Evolutionary conservation across 1,140 invertebrate species (phyloP), one percentile per base, ranked within the genome.

Genomic region (Triops cancriformis): DNA sequence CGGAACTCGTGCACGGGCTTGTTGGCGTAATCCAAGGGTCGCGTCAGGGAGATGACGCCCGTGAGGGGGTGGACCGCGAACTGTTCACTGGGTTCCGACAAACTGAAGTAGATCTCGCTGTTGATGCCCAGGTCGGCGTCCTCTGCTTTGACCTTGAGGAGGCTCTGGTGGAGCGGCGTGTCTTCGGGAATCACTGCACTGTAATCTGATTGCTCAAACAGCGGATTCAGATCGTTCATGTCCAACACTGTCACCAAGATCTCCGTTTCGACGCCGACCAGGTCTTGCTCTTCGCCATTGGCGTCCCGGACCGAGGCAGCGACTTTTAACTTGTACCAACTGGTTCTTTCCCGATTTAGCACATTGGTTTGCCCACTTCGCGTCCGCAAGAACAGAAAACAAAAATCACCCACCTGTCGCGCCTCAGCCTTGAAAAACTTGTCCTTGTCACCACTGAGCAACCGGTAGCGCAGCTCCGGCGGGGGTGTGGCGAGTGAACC

Each of bases 101-200:
- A 92, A 84, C 93, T 97, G 84, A 98, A 99, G 85, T 98, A 98
- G 80, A 98, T 95, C 86, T 98, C 94, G 1, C 95, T 94, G 84
- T 98, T 98, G 74, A 93, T 88, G 0, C 96, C 96, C 12, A 96
- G 86, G 84, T 99, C 96, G 9, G 96, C 95, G 85, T 98, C 97
- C 82, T 95, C 94, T 0, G 96, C 97, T 14, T 89, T 89, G 3
- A 89, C 86, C 78, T 83, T 81, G 1, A 84, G 81, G 41, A 89
- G 26, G 12, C 78, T 75, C 43, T 89, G 87, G 85, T 97, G 93
- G 74, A 96, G 84, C 4, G 94, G 90, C 73, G 91, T 91, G 83
- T 98, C 95, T 85, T 98, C 96, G 18, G 90, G 89, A n/a, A 98
- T 90, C n/a, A 88, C 89, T 7, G 91, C 90, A 80, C 92, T 91